These are phyloP conservation scores for Drosophila tripunctata DNA, from an alignment of 2,888 invertebrate species.

Conservation along the genomic window DNA sequence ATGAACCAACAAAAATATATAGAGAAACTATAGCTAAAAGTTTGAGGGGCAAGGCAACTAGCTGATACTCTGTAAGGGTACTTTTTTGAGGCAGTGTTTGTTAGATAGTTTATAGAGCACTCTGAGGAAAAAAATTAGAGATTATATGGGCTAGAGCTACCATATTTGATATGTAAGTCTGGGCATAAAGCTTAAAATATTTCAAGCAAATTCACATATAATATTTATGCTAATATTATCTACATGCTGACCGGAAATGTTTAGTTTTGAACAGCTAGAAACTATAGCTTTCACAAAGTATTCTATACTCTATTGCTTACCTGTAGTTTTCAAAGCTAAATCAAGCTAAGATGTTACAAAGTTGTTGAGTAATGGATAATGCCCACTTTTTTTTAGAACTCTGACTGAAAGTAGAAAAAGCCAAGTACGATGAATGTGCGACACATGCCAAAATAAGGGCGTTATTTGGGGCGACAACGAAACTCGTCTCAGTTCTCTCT, in stretches of 20 bases:
- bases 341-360: not conserved
- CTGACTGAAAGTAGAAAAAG: not conserved
- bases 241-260: no score
- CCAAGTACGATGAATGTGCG: conserved; percentile 55
- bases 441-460: conserved; percentile 55
- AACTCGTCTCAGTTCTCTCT: not conserved
- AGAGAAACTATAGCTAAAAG: not conserved
- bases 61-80: not conserved
- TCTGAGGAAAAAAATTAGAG: no score
- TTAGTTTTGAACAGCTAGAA: no score
- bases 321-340: no score
- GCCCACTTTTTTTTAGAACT: not conserved
- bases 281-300: no score
- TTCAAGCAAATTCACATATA: no score
- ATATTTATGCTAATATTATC: no score
- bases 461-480: conserved; percentile 30
- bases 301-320: no score
- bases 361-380: not conserved
- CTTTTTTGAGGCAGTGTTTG: not conserved
- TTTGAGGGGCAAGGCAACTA: not conserved
- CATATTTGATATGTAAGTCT: no score
- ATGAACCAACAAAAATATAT: conserved; percentile 1
- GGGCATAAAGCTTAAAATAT: no score
- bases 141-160: no score
- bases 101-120: no score